A percentile compares a stretch with the other conserved stretches of the same genome.
These are phyloP conservation scores for Drosophila histrio DNA, from an alignment of 2,888 invertebrate genomes.

Conservation along the genomic window DNA sequence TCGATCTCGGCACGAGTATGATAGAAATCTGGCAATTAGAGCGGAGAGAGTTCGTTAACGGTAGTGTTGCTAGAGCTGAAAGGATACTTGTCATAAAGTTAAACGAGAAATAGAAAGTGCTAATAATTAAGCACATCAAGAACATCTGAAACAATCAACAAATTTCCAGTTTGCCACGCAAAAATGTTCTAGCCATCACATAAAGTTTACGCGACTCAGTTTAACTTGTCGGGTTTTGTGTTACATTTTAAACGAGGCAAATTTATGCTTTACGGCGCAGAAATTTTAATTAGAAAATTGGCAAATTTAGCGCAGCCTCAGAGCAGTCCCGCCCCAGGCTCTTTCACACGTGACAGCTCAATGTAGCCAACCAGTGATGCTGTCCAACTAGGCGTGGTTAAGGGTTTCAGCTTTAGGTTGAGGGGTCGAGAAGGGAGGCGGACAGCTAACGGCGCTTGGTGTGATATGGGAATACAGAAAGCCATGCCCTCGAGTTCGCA, in stretches of 20 bases:
- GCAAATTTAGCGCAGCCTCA: conserved; percentile 63
- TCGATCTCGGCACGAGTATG: conserved; percentile 1
- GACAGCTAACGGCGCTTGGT: conserved; percentile 53
- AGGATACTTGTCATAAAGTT: background rate
- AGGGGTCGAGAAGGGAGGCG: background rate
- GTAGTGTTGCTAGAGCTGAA: background rate
- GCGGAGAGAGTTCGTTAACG: background rate
- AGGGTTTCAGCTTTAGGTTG: conserved; percentile 19
- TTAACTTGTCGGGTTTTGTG: conserved; percentile 42
- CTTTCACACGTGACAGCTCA: conserved; percentile 75
- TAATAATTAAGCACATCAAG: conserved; percentile 9
- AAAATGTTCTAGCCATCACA: conserved; percentile 23
- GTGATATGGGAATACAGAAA: conserved; percentile 63
- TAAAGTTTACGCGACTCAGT: conserved; percentile 38
- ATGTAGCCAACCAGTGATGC: conserved; percentile 42
- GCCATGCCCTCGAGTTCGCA: conserved; percentile 59
- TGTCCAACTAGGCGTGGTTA: conserved; percentile 25
- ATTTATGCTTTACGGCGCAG: conserved; percentile 79
- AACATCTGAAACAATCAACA: background rate
- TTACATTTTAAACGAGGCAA: conserved; percentile 62
- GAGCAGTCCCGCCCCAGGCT: conserved; percentile 25
- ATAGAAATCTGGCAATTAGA: conserved; percentile 40
- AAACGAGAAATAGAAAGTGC: background rate
- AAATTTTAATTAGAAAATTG: conserved; percentile 79
- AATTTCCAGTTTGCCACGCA: conserved; percentile 21